A percentile compares a stretch with the other conserved stretches of the same genome.
phyloP scores from a whole-genome alignment of 2,888 invertebrate species.

The Cartodere bifasciata region DNA sequence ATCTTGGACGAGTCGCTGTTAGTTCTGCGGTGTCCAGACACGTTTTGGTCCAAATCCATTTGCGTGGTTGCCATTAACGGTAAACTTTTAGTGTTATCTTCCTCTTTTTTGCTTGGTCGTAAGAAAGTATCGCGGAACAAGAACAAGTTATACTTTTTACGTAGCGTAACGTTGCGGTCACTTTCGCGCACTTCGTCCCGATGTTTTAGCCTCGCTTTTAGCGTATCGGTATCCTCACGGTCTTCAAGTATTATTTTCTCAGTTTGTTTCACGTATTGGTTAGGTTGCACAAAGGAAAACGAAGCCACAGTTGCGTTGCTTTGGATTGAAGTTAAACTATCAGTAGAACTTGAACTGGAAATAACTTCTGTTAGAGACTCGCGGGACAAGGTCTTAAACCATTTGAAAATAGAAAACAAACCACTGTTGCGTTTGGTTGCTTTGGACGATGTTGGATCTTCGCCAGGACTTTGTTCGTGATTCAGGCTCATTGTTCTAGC shows the following conservation, averaged over 20 bases:
- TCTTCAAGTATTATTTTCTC: slow-evolving; percentile 38
- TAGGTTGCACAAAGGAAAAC: slow-evolving; percentile 53
- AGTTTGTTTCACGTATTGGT: slow-evolving; percentile 36
- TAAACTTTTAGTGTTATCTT: slow-evolving; percentile 31
- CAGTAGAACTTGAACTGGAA: slow-evolving; percentile 38
- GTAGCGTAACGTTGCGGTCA: slow-evolving; percentile 48
- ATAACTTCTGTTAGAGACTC: slow-evolving; percentile 28
- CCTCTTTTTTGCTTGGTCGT: slow-evolving; percentile 18
- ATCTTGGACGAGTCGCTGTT: slow-evolving; percentile 49
- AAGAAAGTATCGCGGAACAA: slow-evolving; percentile 29
- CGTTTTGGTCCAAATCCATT: too few species aligned
- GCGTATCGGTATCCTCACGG: slow-evolving; percentile 52
- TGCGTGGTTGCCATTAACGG: slow-evolving; percentile 35
- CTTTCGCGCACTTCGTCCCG: slow-evolving; percentile 43
- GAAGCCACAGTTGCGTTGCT: slow-evolving; percentile 62
- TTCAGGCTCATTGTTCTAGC: slow-evolving; percentile 29
- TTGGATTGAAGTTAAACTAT: slow-evolving; percentile 53
- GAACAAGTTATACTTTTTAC: slow-evolving; percentile 51
- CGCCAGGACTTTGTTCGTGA: slow-evolving; percentile 31
- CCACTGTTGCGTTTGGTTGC: slow-evolving; percentile 35
- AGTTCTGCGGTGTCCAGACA: slow-evolving; percentile 43
- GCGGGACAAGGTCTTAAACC: slow-evolving; percentile 45
- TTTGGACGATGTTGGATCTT: slow-evolving; percentile 29
- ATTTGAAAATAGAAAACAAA: slow-evolving; percentile 54
- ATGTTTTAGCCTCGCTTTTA: slow-evolving; percentile 46